Conservation (phyloP, 2,888 invertebrate genomes). For the Zygogramma bicolorata region DNA sequence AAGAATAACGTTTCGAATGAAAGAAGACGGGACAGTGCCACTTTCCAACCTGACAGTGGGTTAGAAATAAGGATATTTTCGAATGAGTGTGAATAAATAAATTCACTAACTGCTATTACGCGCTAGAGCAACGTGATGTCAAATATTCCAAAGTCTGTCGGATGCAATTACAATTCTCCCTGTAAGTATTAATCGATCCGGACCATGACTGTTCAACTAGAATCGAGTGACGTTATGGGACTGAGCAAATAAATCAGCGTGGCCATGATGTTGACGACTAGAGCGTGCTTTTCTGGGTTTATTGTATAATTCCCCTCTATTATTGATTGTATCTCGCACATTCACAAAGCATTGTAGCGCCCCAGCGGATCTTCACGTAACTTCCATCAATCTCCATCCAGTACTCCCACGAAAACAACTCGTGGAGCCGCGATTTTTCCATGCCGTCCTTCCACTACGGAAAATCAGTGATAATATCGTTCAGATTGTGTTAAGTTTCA, state of each 20-base stretch:
- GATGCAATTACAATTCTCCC: too few species aligned
- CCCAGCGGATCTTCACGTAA: background rate
- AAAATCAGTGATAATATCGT: background rate
- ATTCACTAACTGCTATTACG: too few species aligned
- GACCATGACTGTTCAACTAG: background rate
- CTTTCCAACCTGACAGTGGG: too few species aligned
- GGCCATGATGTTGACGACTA: background rate
- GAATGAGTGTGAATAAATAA: too few species aligned
- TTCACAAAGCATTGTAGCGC: background rate
- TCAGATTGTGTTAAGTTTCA: background rate
- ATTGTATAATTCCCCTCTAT: background rate
- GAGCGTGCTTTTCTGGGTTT: background rate
- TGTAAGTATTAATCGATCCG: too few species aligned
- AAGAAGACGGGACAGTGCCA: too few species aligned
- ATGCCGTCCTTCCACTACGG: background rate
- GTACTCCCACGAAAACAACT: background rate
- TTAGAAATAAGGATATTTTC: too few species aligned
- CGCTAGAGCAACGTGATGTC: too few species aligned
- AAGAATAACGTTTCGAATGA: too few species aligned
- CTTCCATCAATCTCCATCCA: background rate
- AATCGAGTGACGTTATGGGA: background rate
- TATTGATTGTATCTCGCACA: background rate
- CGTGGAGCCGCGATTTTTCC: background rate
- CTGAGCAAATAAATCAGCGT: background rate
- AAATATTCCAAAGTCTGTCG: too few species aligned